Evolutionary conservation across 2,797 vertebrate species (phyloP), one percentile per base, ranked within the genome.

Genomic region (Pogonophryne albipinna): DNA sequence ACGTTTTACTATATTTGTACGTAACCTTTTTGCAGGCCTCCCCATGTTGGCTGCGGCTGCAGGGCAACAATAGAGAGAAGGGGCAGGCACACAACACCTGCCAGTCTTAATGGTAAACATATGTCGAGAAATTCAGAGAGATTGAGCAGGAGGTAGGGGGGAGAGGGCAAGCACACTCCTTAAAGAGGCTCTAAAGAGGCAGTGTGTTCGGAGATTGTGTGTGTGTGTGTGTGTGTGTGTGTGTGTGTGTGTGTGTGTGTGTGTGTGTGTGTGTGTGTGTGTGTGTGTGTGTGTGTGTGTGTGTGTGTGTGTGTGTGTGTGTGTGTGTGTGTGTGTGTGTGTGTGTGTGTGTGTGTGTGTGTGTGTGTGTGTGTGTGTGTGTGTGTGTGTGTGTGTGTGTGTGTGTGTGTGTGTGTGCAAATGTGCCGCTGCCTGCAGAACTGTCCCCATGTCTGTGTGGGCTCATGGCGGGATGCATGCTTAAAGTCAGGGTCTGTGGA

Each of bases 21-120:
- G 17, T 80, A 89, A 87, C 78, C 83, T 89, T 80, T 84, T 88
- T 71, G 72, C 83, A 86, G 78, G 74, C 81, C 61, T 85, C 78
- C 71, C 78, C 53, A 3, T 84, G 74, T 73, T 79, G 79, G 66
- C 80, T 84, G 62, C 65, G 80, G 83, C 89, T 87, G 74, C 85
- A 83, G 87, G 86, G 90, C 86, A 89, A 83, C 89, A 89, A 88
- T 80, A 76, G 86, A 87, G 78, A 89, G 86, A 91, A 89, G 85
- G 87, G 84, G 88, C 86, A 85, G 87, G 84, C 84, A 80, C 73
- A 82, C 83, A 94, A 90, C 93, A 95, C 94, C 94, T 94, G 94
- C 91, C 91, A 93, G 87, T 93, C 85, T 86, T 94, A 95, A 94
- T 93, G 89, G 84, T 92, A 92, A 94, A 94, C 93, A 91, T 89